These are phyloP conservation scores for Drusus annulatus DNA, from an alignment of 1,140 invertebrate species.

Conservation along the genomic window DNA sequence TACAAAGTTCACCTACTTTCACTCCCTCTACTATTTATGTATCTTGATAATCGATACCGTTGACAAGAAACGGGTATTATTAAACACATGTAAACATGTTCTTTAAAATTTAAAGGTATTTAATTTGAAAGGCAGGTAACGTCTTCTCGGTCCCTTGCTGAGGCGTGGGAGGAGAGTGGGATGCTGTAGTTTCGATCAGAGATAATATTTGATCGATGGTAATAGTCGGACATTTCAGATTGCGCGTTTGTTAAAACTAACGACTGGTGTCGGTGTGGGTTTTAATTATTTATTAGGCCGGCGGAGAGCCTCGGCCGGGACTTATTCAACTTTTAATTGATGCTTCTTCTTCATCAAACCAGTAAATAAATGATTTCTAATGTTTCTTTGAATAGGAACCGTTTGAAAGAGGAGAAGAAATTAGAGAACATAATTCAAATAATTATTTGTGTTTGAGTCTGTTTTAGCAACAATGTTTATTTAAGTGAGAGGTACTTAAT, in stretches of 20 bases:
- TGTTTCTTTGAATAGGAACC: too few species aligned
- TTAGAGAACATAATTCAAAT: too few species aligned
- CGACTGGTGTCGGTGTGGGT: conserved; percentile 22
- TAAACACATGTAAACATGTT: conserved; percentile 38
- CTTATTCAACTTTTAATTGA: not conserved
- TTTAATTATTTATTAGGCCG: conserved; percentile 20
- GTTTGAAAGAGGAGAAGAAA: too few species aligned
- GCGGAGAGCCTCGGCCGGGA: not conserved
- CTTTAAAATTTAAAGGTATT: conserved; percentile 42
- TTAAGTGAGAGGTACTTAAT: too few species aligned
- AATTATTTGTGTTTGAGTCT: too few species aligned
- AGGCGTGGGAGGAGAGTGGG: conserved; percentile 29
- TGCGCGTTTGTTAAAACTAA: conserved; percentile 55
- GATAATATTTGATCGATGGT: conserved; percentile 58
- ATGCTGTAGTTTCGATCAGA: conserved; percentile 39
- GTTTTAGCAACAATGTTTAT: too few species aligned
- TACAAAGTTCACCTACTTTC: too few species aligned
- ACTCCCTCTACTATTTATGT: too few species aligned
- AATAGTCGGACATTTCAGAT: conserved; percentile 54
- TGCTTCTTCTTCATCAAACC: conserved; percentile 1
- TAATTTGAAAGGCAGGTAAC: conserved; percentile 39
- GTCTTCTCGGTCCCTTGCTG: conserved; percentile 9
- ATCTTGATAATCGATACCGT: not conserved
- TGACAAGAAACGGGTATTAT: conserved; percentile 20
- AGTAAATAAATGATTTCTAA: too few species aligned